Conservation (phyloP, 2,113 vertebrate species). For the Actenoides lindsayi region DNA sequence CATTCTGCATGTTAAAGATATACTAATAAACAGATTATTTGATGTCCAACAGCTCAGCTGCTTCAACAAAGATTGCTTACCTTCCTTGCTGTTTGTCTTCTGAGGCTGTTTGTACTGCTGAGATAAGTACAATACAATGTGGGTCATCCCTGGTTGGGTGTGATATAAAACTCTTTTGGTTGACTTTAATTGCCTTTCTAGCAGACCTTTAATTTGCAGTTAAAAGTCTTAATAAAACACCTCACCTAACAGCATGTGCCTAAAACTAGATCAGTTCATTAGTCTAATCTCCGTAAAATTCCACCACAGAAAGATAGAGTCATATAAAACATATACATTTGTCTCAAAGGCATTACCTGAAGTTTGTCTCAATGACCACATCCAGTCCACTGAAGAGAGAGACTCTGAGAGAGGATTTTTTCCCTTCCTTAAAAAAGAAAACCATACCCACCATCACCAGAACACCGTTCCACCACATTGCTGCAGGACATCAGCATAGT, state of each 20-base stretch:
- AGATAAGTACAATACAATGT: background rate
- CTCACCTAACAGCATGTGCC: background rate
- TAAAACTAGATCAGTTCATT: background rate
- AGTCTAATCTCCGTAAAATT: background rate
- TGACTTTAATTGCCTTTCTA: background rate
- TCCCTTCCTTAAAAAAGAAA: background rate
- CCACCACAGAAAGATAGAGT: background rate
- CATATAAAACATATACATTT: background rate
- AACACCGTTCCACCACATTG: background rate
- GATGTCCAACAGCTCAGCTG: background rate
- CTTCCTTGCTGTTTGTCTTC: background rate
- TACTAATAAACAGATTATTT: background rate
- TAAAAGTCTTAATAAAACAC: conserved; percentile 22
- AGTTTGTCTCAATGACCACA: background rate
- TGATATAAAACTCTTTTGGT: background rate
- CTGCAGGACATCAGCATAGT: background rate
- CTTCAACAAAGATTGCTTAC: background rate
- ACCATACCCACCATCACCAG: background rate
- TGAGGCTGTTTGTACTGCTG: background rate
- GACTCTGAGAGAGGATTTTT: background rate
- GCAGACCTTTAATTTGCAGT: conserved; percentile 22
- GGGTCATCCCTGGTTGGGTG: background rate
- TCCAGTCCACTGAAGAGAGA: background rate
- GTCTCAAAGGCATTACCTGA: background rate
- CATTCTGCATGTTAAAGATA: background rate